Evolutionary conservation across 2,797 vertebrate genomes (phyloP), one percentile per base, ranked within the genome.

Genomic region (Propithecus deckenii): DNA sequence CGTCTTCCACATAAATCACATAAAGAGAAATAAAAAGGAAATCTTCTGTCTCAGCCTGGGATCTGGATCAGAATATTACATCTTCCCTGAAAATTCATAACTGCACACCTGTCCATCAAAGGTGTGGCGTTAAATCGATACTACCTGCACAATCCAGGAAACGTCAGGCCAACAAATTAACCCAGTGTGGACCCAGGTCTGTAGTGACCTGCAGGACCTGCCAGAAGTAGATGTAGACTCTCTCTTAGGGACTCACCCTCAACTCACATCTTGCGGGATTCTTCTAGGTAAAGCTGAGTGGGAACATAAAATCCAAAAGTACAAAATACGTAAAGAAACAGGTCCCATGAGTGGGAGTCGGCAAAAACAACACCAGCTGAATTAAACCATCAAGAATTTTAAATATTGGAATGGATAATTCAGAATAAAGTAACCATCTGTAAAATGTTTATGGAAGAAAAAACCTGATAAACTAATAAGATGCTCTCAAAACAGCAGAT

Each of bases 401-500:
- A 50, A 86, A 75, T 85, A 75, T 55, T 79, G 46, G 67, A 87
- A 59, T 74, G 52, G 50, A 76, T 38, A 17, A 69, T 7, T 20
- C 9, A 84, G 48, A 95, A 83, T 76, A 88, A 91, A 59, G n/a
- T 65, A 69, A 86, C 38, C 46, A 87, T 25, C 41, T 55, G 25
- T 57, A 86, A 93, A 94, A 41, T 76, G 50, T 63, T 92, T 61
- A 55, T 18, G 23, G 65, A 78, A 63, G 35, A 25, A 41, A 75
- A 79, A 86, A 48, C 13, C 25, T 55, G 30, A 89, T 18, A 91
- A 89, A 86, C 25, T 72, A 83, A 46, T 76, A 59, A 72, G 61
- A 81, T 83, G 83, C n/a, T 89, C 88, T 96, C 32, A 88, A 90
- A 95, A 79, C 9, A 41, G 15, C 35, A 35, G 11, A 93, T 87